Percentiles rank a stretch among this genome's conserved stretches.
These are phyloP conservation scores for Glareola pratincola DNA, from an alignment of 2,113 vertebrate genomes.

Conservation along the genomic window DNA sequence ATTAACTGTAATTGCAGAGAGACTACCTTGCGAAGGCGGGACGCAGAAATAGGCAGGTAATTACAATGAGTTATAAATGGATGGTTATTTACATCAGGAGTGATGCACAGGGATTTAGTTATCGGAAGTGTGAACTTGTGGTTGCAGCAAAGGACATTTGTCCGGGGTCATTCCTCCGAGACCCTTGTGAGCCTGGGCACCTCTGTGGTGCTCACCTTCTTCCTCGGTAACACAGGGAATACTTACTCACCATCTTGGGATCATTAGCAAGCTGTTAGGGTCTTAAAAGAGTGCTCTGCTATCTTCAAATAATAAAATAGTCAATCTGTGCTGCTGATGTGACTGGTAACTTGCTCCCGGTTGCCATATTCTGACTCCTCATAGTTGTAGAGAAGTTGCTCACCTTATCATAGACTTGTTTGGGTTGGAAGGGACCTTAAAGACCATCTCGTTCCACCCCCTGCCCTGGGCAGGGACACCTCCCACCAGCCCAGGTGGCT, in stretches of 20 bases:
- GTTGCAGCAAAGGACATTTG: neutral
- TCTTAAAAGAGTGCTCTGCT: neutral
- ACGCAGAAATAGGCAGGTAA: conserved; percentile 60
- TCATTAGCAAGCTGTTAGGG: neutral
- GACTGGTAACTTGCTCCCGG: neutral
- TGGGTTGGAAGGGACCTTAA: neutral
- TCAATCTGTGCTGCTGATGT: neutral
- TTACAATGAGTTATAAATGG: conserved; percentile 64
- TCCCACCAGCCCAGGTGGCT: neutral
- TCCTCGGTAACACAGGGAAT: neutral
- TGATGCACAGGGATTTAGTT: conserved; percentile 9
- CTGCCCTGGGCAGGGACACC: neutral
- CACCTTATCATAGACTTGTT: neutral
- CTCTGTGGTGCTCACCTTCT: neutral
- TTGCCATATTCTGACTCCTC: neutral
- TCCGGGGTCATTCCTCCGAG: neutral
- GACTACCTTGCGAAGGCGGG: conserved; percentile 59
- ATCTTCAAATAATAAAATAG: neutral
- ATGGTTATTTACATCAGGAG: conserved; percentile 58
- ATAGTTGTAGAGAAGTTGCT: neutral
- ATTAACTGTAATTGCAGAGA: conserved; percentile 67
- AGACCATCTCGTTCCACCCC: neutral
- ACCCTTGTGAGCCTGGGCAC: neutral
- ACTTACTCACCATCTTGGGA: accelerated
- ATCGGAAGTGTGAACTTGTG: neutral